Evolutionary conservation across 2,888 invertebrate species (phyloP), one percentile per base, ranked within the genome.

Genomic region (Bombylius discolor): DNA sequence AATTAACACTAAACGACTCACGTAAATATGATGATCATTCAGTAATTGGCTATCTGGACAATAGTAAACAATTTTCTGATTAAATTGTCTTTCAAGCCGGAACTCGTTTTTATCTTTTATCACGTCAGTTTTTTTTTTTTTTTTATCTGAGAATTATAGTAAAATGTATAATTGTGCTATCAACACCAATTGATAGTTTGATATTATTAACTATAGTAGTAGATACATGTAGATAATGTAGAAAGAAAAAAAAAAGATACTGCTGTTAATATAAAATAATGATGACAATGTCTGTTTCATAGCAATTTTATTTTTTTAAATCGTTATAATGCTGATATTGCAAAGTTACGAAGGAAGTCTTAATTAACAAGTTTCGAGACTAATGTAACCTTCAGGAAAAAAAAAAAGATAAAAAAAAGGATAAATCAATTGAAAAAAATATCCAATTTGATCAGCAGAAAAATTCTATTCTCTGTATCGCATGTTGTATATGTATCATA

Each of bases 71-170:
- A 61, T 62, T 61, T 62, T 61, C 61, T 62, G 62, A 62, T 62
- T 62, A 62, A 62, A 62, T 61, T 61, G 61, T 61, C 61, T 62
- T 61, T 61, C 59, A 62, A 62, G 62, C 62, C 62, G 62, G 62
- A 62, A 61, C 61, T 61, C 60, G 59, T 62, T 60, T 57, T 57
- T 61, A 23, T 23, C 23, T 23, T 23, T 23, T 23, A 23, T 23
- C 23, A 23, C 23, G 23, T 23, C 3, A 23, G 23, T 23, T 23
- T 23, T 23, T 23, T 23, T 3, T 23, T 23, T 23, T 23, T 23
- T 23, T 23, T 23, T 23, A 23, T 23, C 2, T 23, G 23, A 23
- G 23, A 23, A n/a, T n/a, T n/a, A n/a, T 23, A 23, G 23, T 23
- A 23, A 23, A 23, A 23, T 23, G 23, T 23, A 23, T 34, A 49